Conservation (phyloP, 2,888 invertebrate species). For the Argyra leucocephala region DNA sequence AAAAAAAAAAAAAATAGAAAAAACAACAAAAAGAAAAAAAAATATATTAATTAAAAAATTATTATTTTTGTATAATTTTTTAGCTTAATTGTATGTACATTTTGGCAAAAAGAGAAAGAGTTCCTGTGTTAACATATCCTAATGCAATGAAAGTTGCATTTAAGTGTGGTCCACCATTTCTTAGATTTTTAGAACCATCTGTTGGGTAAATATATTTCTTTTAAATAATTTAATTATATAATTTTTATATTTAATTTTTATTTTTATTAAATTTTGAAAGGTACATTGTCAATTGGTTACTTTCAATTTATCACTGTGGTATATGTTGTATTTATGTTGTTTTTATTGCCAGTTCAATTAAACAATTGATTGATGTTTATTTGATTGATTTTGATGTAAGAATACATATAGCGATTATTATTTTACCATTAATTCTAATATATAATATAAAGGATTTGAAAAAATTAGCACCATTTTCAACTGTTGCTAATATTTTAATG, state of each 20-base stretch:
- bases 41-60: no score
- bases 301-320: slow-evolving; percentile 87
- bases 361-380: slow-evolving; percentile 62
- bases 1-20: no score
- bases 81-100: slow-evolving; percentile 37
- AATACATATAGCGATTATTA: slow-evolving; percentile 48
- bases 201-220: slow-evolving; percentile 39
- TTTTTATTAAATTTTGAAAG: slow-evolving; percentile 40
- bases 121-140: slow-evolving; percentile 74
- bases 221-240: not conserved
- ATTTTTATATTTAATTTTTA: not conserved
- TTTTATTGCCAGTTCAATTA: slow-evolving; percentile 79
- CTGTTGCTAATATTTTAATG: slow-evolving; percentile 80
- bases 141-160: slow-evolving; percentile 72
- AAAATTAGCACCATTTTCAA: slow-evolving; percentile 81
- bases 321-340: slow-evolving; percentile 97
- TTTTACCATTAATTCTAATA: slow-evolving; percentile 61
- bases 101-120: slow-evolving; percentile 53
- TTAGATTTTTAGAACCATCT: slow-evolving; percentile 53
- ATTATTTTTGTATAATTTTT: no score
- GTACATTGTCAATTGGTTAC: slow-evolving; percentile 66
- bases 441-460: slow-evolving; percentile 71
- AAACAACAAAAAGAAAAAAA: no score
- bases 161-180: slow-evolving; percentile 57
- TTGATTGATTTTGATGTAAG: slow-evolving; percentile 45